These are phyloP conservation scores for Stomatorhinus walkeri DNA, from an alignment of 2,797 vertebrate genomes.

Conservation along the genomic window DNA sequence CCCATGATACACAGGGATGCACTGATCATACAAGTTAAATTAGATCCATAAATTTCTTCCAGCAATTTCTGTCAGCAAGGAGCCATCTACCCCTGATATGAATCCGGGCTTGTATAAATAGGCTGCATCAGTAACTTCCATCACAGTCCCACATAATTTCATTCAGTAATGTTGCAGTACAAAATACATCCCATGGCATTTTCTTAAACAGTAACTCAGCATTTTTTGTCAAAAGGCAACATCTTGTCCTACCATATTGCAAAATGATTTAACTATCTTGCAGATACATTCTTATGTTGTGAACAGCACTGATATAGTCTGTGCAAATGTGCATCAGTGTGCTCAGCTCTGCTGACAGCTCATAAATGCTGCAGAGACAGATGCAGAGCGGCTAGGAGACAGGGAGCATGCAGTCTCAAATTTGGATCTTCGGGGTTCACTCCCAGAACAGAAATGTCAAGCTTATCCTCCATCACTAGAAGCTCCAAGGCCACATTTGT, in stretches of 20 bases:
- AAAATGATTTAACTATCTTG: background rate
- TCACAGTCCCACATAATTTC: background rate
- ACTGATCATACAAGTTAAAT: background rate
- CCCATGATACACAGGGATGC: background rate
- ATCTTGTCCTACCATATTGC: background rate
- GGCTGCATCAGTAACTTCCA: background rate
- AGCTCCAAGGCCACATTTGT: background rate
- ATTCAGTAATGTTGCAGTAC: background rate
- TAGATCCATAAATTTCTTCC: conserved; percentile 1
- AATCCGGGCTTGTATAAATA: background rate
- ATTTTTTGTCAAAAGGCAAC: background rate
- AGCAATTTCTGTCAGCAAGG: background rate
- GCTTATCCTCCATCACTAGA: background rate
- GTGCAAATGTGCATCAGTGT: background rate
- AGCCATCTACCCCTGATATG: background rate
- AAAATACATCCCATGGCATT: background rate
- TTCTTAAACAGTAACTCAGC: conserved; percentile 2
- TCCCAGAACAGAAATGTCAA: background rate
- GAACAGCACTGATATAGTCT: background rate
- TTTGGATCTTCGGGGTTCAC: background rate
- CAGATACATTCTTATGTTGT: background rate
- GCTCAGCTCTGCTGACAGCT: background rate
- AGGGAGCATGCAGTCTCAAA: background rate
- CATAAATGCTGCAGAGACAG: background rate
- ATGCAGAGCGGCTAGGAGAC: background rate